Evolutionary conservation across 1,140 invertebrate species (phyloP), one percentile per base, ranked within the genome.

Genomic region (Zophobas morio): DNA sequence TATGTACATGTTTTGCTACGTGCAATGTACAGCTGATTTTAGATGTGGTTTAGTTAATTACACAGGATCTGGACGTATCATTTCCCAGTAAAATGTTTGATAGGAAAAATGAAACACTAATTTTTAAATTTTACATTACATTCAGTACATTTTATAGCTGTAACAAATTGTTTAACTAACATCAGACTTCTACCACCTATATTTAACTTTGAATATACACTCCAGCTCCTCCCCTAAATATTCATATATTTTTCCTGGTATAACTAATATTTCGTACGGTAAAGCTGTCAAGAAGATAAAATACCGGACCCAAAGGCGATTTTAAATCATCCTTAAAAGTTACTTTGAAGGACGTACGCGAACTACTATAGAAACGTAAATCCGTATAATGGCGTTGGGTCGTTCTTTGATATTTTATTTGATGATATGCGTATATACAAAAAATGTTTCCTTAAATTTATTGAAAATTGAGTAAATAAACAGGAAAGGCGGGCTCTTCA

Each of bases 261-360:
- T 66, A 66, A 66, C 60, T 66, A 66, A 66, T 66, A 66, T 66
- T 66, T 66, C 60, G 6, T 66, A 47, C 37, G 60, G 39, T 20
- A 42, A 42, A 66, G 39, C 60, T 66, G 60, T 66, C 60, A 40
- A n/a, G 37, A 42, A n/a, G 60, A 66, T 66, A 66, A 66, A 66
- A 46, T 66, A 66, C 42, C n/a, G 39, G 60, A 42, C 60, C 60
- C 60, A 66, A 42, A 66, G 60, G 60, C 60, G 39, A 66, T 66
- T 66, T 66, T 66, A 66, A 66, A 66, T 66, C 60, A 66, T 32
- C 39, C 39, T 66, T 63, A 63, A 63, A 63, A 63, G 57, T 63
- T 42, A 66, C 60, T 66, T 66, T 66, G 37, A 66, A 8, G 35
- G 36, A 60, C 33, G 35, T 32, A 8, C 3, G 37, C 33, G 4